Conservation (phyloP, 2,113 vertebrate species). For the Guaruba guarouba region DNA sequence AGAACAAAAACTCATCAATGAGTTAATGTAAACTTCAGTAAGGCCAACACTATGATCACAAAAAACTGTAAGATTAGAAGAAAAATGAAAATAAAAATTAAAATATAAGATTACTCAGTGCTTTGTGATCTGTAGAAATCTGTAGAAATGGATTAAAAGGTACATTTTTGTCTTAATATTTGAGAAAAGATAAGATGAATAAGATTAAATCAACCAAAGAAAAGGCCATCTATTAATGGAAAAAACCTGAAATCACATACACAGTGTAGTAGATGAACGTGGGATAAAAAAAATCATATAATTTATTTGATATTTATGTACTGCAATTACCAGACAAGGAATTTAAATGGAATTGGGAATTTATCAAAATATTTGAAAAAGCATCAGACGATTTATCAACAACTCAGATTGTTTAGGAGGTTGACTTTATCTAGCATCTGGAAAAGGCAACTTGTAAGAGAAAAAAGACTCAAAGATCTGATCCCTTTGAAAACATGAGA, state of each 20-base stretch:
- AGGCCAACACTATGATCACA: not conserved
- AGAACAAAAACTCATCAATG: not conserved
- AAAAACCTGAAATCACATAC: not conserved
- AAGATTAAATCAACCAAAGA: not conserved
- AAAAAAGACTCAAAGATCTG: not conserved
- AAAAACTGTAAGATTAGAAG: not conserved
- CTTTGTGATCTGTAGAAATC: not conserved
- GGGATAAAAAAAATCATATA: not conserved
- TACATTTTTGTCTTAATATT: not conserved
- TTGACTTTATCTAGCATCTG: not conserved
- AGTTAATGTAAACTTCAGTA: not conserved
- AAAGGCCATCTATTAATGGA: not conserved
- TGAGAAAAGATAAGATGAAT: not conserved
- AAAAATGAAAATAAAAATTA: not conserved
- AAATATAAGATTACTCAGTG: not conserved
- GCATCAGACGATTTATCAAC: not conserved
- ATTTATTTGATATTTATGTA: not conserved
- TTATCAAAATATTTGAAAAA: not conserved
- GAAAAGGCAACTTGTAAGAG: not conserved
- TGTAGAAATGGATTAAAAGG: not conserved
- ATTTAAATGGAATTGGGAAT: not conserved
- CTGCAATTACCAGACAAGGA: not conserved
- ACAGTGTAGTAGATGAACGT: not conserved
- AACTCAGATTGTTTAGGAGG: not conserved
- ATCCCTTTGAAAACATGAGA: not conserved